Percentiles rank a stretch among this genome's conserved stretches.
Evolutionary conservation across 2,797 vertebrate species (phyloP).

Genomic region (Alectoris magna): DNA sequence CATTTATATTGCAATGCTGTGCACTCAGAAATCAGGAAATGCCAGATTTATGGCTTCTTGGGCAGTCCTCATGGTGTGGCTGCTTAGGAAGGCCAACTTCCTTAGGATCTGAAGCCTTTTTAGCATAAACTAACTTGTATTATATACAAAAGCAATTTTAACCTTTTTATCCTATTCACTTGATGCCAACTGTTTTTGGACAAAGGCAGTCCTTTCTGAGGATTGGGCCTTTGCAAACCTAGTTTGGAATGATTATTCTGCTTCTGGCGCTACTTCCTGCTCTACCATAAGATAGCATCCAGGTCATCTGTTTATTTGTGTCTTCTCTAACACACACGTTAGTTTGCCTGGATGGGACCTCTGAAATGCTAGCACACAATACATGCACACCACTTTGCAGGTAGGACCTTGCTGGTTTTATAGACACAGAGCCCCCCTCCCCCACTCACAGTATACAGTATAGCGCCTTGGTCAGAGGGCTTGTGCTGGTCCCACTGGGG

Average conservation of each 20-base stretch:
- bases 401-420: neutral
- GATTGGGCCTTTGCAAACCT: fast-evolving
- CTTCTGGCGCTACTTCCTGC: neutral
- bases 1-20: neutral
- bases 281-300: neutral
- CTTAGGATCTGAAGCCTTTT: neutral
- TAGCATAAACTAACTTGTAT: neutral
- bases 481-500: neutral
- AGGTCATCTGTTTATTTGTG: neutral
- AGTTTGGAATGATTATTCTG: neutral
- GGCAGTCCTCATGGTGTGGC: neutral
- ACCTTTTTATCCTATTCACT: neutral
- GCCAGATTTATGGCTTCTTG: conserved; percentile 7
- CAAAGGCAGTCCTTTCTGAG: neutral
- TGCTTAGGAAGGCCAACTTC: neutral
- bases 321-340: neutral
- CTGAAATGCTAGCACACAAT: neutral
- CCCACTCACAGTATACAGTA: neutral
- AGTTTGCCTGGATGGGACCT: neutral
- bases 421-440: neutral
- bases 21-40: neutral
- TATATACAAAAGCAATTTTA: neutral
- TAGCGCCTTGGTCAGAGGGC: fast-evolving
- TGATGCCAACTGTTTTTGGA: neutral
- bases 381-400: fast-evolving